Evolutionary conservation across 2,888 invertebrate species (phyloP).

Genomic region (Agriopis aurantiaria): DNA sequence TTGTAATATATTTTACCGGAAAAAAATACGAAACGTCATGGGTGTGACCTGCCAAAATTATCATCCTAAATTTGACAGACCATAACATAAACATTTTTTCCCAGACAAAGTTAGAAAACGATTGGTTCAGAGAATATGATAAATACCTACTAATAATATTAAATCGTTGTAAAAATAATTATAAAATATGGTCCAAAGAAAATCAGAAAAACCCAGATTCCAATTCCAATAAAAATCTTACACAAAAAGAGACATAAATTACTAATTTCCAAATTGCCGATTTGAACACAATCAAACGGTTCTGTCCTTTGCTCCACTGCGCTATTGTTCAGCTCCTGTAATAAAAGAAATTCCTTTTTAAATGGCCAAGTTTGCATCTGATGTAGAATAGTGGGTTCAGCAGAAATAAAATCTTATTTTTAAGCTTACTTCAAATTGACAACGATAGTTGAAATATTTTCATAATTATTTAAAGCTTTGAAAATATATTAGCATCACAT

Average conservation of each 20-base stretch:
- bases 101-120: neutral
- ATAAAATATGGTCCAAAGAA: constrained; percentile 1
- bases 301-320: constrained; percentile 33
- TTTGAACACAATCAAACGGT: constrained; percentile 38
- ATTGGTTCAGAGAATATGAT: neutral
- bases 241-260: constrained; percentile 41
- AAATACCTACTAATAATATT: neutral
- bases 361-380: constrained; percentile 1
- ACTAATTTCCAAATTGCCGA: constrained; percentile 43
- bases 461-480: no score
- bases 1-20: no score
- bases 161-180: neutral
- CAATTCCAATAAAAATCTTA: constrained; percentile 32
- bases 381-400: constrained; percentile 12
- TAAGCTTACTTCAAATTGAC: neutral
- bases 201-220: constrained; percentile 8
- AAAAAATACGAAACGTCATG: no score
- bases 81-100: no score
- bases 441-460: no score
- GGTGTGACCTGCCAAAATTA: no score
- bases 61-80: no score
- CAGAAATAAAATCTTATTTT: neutral
- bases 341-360: constrained; percentile 36
- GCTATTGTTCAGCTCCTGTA: constrained; percentile 37
- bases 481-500: no score